Base-by-base conservation (phyloP, 2,888 invertebrate species). In the Ophion costatus region DNA sequence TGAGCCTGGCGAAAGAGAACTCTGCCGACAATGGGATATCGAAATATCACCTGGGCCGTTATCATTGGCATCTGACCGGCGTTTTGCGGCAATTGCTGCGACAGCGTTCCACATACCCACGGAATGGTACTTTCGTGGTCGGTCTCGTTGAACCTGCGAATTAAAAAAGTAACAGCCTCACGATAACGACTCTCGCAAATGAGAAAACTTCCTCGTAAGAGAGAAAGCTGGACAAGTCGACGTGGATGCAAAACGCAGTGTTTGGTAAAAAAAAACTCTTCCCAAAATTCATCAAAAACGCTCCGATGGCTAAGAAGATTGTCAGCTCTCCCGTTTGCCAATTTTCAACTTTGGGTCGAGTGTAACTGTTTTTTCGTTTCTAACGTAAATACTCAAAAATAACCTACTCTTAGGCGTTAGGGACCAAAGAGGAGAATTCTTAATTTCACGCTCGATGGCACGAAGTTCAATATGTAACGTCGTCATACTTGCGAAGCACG, bases 1-100 rank as follows among this genome's bases (percentile, higher is more conserved):
- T 94, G 95, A 0, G 97, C 96, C 93, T 98, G 98, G 0, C 98
- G 95, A 89, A 99, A 96, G 63, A 98, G 93, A 63, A 98, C 96
- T 80, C 96, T 94, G 0, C 98, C 98, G 1, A 98, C 98, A 24
- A 98, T 94, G 0, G 98, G 99, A 94, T 98, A 98, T 5, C 97
- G 95, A 92, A 97, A 97, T 56, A 97, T 95, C 0, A 97, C 98
- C 93, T 97, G 96, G 0, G 98, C 98, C 0, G 97, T 97, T 61
- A 95, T 95, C 94, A 98, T 96, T 86, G 95, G 95, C 88, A 96
- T 96, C 93, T 97, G 97, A 90, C 96, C 96, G 75, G 95, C 94
- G 14, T 96, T 96, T 88, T 96, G 95, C 6, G 94, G 91, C 87
- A 96, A 95, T 92, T 97, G 96, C 69, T 96, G 91, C 81, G 94